Base-by-base conservation (phyloP, 1,140 invertebrate genomes). In the Asobara japonica region DNA sequence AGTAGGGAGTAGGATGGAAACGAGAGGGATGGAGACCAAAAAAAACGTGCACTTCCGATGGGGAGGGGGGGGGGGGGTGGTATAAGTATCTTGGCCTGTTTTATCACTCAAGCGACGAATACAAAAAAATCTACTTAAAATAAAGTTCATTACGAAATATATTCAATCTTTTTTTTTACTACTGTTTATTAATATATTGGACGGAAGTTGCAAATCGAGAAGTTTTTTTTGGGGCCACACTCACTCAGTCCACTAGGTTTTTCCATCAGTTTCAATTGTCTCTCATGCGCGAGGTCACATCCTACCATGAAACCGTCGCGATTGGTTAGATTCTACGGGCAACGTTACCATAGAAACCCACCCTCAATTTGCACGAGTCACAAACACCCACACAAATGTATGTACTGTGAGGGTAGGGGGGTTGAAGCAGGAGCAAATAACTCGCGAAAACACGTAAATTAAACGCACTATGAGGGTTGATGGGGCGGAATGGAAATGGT, bases 371-470 rank as follows among this genome's bases (percentile, higher is more conserved):
- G 60, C 31, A 16, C 27, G 3, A 27, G 18, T 16, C 31, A n/a
- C 18, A 27, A 33, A 56, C 51, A 69, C 51, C 27, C 56, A 60
- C 20, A 33, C 51, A 69, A 30, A 51, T 61, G n/a, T 31, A n/a
- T 65, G 56, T 69, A 41, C n/a, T n/a, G n/a, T n/a, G n/a, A n/a
- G n/a, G n/a, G n/a, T 30, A 66, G 8, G 69, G 73, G 38, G 62
- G 74, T 71, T 75, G 78, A 76, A n/a, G n/a, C n/a, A n/a, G 76
- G 74, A 78, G 72, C 81, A 79, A 83, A 86, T 86, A 86, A 86
- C 84, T 86, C 83, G 83, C 79, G 83, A 86, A 86, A 86, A 86
- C 83, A 86, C 84, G 83, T 86, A 86, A 86, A 86, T 86, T 86
- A 86, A 86, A 86, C 80, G 83, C 84, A 83, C 83, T 84, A 84